Evolutionary conservation across 2,888 invertebrate genomes (phyloP), one percentile per base, ranked within the genome.

Genomic region (Cantharis nigra): DNA sequence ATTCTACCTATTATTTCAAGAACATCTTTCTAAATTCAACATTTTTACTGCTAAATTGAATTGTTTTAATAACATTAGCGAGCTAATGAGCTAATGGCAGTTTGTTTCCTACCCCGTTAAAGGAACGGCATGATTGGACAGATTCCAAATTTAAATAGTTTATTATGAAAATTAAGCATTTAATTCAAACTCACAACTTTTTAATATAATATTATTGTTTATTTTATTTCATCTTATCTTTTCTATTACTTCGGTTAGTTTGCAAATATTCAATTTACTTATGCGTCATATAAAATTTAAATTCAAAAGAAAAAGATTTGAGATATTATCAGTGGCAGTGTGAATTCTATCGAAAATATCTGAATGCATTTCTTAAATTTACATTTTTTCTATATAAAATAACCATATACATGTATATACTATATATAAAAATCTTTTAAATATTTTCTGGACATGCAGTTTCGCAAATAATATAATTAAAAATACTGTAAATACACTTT

Each of bases 271-370:
- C 49, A 16, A 62, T 49, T 62, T 64, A 67, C 10, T 23, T 74
- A 69, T 74, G 69, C 69, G 63, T 74, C 73, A 63, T 62, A 73
- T 69, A 74, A 74, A 69, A 74, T 74, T 62, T 74, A 63, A 62
- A 69, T 74, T 74, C 63, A 69, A 62, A 74, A 69, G 69, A 65
- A 62, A 62, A 62, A n/a, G 62, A 26, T 18, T 62, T 74, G 20
- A 63, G 73, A 74, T 74, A 74, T 74, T 28, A 69, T 23, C 28
- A 13, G 62, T 74, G 63, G 62, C 63, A 69, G 26, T 62, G 26
- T 63, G 20, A 69, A 49, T 69, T 69, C 73, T 69, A 63, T 69
- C 20, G 23, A 69, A 63, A 74, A 63, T 16, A 74, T 69, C 63
- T 74, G 49, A 62, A 73, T 69, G 63, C 23, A 11, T 10, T 33